Evolutionary conservation across 2,888 invertebrate species (phyloP).

Genomic region (Vanessa cardui): DNA sequence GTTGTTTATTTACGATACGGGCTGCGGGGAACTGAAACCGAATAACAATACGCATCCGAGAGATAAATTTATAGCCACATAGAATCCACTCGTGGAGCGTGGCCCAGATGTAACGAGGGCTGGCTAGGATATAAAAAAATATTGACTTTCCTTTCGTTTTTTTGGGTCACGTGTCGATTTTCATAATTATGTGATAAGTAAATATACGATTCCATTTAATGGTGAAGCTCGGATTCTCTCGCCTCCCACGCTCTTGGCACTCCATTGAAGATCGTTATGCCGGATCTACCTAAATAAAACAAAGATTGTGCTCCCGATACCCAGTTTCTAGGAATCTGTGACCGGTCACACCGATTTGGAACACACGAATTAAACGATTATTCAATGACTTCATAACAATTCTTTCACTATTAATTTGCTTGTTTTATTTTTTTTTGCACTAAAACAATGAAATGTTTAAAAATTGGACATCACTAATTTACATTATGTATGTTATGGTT

Average conservation of each 20-base stretch:
- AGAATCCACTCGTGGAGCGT: conserved; percentile 11
- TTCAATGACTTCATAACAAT: conserved; percentile 5
- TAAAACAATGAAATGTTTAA: not conserved
- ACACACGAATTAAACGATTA: conserved; percentile 4
- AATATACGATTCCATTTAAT: conserved; percentile 50
- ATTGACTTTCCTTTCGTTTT: conserved; percentile 13
- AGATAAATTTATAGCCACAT: conserved; percentile 23
- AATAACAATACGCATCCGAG: conserved; percentile 30
- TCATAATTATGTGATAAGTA: conserved; percentile 37
- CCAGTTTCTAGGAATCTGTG: conserved; percentile 67
- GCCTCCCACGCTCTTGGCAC: conserved; percentile 77
- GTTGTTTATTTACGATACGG: conserved; percentile 48
- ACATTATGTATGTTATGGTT: too few relatives aligned
- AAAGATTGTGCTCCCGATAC: conserved; percentile 72
- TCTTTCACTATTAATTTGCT: not conserved
- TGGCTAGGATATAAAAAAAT: conserved; percentile 11
- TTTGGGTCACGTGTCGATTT: conserved; percentile 18
- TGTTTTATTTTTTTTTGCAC: not conserved
- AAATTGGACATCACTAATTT: not conserved
- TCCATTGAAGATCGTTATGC: conserved; percentile 66
- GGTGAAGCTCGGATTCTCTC: conserved; percentile 52
- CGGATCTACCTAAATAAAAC: conserved; percentile 74
- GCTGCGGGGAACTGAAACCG: conserved; percentile 34
- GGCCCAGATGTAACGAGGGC: conserved; percentile 4
- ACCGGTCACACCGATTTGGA: conserved; percentile 41